phyloP scores from a whole-genome alignment of 2,888 invertebrate species.

The Rhyacophila evoluta region DNA sequence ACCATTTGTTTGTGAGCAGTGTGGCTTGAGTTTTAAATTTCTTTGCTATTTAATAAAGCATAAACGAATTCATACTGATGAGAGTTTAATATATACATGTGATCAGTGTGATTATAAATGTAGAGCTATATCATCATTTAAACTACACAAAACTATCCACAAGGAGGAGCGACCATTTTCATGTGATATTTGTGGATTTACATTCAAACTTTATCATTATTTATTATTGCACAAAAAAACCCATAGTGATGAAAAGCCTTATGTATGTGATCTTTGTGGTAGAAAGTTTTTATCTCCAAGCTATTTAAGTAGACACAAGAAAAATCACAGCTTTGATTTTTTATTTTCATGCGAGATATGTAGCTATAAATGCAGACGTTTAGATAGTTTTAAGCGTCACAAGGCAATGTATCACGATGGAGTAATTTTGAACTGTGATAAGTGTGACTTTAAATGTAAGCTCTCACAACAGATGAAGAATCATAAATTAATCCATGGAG shows the following conservation, averaged over 20 bases:
- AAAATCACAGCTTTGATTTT: background rate
- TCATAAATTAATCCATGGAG: background rate
- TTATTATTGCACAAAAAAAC: background rate
- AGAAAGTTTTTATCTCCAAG: background rate
- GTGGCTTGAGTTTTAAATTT: background rate
- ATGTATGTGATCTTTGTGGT: slow-evolving; percentile 3
- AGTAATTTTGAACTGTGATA: background rate
- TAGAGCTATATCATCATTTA: slow-evolving; percentile 25
- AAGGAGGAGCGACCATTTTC: background rate
- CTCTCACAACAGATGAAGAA: background rate
- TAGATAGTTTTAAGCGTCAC: background rate
- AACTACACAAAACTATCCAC: slow-evolving; percentile 25
- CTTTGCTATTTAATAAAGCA: background rate
- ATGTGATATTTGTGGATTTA: background rate
- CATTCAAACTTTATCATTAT: background rate
- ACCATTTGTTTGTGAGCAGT: slow-evolving; percentile 23
- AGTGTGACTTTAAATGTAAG: background rate
- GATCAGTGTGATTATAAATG: slow-evolving; percentile 25
- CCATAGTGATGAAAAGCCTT: slow-evolving; percentile 9
- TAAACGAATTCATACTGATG: slow-evolving; percentile 11
- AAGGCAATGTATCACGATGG: slow-evolving; percentile 10
- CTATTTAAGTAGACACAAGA: background rate
- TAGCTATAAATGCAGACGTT: background rate
- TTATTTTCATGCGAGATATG: background rate
- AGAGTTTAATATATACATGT: slow-evolving; percentile 27